Evolutionary conservation across 2,113 vertebrate genomes (phyloP), one percentile per base, ranked within the genome.

Genomic region (Pipra filicauda): DNA sequence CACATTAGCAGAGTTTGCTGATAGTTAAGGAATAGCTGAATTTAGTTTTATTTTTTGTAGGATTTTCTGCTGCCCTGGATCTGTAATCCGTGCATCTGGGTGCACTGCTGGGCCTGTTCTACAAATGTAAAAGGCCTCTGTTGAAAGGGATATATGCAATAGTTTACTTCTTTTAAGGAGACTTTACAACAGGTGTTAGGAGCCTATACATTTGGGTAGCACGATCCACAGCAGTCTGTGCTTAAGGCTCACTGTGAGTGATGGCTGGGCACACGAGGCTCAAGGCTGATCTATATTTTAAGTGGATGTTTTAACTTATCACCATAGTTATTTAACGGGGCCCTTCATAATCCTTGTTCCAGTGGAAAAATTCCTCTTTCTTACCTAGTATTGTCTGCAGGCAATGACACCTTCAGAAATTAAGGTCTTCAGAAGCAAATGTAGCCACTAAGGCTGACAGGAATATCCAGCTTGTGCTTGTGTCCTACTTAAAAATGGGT

Each of bases 211-310:
- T 87, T 78, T 55, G 85, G 55, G 58, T 33, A 43, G 54, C 27
- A 64, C 91, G 90, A 90, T 80, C 70, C 94, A 51, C 88, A 87
- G 91, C 24, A 5, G 48, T 81, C 76, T 89, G 71, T 94, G 28
- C 67, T 93, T 74, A 91, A 85, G 78, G 91, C 78, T 89, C 24
- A 3, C 62, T 54, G 72, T 87, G 93, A 89, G 24, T 82, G 89
- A 97, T 93, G 80, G 69, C 72, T 51, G 66, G 72, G 87, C 82
- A 92, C 44, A 46, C 5, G 70, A 90, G 67, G 51, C 89, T 93
- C 95, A 95, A 93, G 86, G 77, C 91, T 92, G 82, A 85, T 95
- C 77, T 88, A 35, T 96, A 92, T 96, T 95, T 95, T 96, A 95
- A 94, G 78, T 72, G 78, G 78, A 82, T 73, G 9, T 87, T 96